phyloP scores from a whole-genome alignment of 2,113 vertebrate genomes.

The Lathamus discolor region DNA sequence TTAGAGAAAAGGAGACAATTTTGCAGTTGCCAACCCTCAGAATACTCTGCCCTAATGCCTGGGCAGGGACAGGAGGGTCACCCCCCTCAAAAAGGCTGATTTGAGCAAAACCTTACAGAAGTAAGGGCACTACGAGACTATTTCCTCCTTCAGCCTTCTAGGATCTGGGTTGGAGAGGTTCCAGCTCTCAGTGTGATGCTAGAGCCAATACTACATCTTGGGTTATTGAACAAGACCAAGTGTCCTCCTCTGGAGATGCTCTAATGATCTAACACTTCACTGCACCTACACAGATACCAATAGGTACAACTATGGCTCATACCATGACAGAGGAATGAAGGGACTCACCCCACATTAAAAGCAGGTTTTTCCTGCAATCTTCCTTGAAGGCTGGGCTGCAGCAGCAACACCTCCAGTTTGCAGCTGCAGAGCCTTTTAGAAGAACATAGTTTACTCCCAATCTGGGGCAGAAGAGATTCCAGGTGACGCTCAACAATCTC shows the following conservation, averaged over 20 bases:
- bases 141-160: background rate
- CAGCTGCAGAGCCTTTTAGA: background rate
- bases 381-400: background rate
- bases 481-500: background rate
- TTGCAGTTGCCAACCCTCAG: background rate
- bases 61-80: background rate
- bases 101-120: background rate
- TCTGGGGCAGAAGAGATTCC: background rate
- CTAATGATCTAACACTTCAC: background rate
- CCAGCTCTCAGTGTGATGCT: background rate
- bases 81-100: background rate
- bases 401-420: background rate
- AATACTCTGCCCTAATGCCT: background rate
- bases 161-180: accelerated
- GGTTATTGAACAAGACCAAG: background rate
- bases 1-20: background rate
- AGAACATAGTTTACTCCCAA: background rate
- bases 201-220: background rate
- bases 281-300: background rate
- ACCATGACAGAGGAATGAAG: background rate
- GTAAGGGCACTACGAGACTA: background rate
- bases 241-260: background rate
- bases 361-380: background rate
- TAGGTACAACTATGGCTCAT: accelerated
- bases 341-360: background rate